Percentiles rank a stretch among this genome's conserved stretches.
Evolutionary conservation across 2,888 invertebrate species (phyloP).

Genomic region (Aspidiotus destructor): DNA sequence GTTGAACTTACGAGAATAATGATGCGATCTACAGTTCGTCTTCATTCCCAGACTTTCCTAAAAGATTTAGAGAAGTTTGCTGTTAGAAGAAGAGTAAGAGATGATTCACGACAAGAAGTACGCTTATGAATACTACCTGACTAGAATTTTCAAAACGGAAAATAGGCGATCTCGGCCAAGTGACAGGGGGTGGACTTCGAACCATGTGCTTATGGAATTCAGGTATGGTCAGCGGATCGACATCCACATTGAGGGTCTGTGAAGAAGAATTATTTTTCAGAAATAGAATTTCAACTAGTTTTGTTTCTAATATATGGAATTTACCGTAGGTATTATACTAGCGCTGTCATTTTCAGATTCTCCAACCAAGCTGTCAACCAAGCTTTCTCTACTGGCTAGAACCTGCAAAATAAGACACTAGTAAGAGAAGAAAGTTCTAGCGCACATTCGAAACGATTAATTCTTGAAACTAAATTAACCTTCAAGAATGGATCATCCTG

Average conservation of each 20-base stretch:
- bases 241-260: slow-evolving; percentile 37
- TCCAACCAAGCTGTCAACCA: slow-evolving; percentile 63
- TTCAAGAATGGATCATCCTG: slow-evolving; percentile 78
- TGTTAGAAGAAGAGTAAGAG: too few relatives aligned
- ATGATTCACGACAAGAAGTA: neutral
- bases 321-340: slow-evolving; percentile 38
- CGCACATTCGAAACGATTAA: too few relatives aligned
- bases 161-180: slow-evolving; percentile 58
- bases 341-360: slow-evolving; percentile 67
- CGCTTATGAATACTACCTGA: slow-evolving; percentile 41
- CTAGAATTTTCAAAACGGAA: slow-evolving; percentile 49
- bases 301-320: neutral
- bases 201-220: slow-evolving; percentile 76
- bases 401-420: slow-evolving; percentile 45
- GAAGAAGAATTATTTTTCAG: too few relatives aligned
- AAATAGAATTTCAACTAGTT: neutral
- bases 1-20: slow-evolving; percentile 36
- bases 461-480: slow-evolving; percentile 43
- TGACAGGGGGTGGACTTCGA: slow-evolving; percentile 67
- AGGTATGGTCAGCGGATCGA: slow-evolving; percentile 60
- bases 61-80: slow-evolving; percentile 8
- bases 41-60: slow-evolving; percentile 38
- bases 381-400: slow-evolving; percentile 67
- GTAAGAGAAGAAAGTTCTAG: slow-evolving; percentile 37
- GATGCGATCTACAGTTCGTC: slow-evolving; percentile 37